Evolutionary conservation across 2,797 vertebrate species (phyloP).

Genomic region (Acanthornis magna): DNA sequence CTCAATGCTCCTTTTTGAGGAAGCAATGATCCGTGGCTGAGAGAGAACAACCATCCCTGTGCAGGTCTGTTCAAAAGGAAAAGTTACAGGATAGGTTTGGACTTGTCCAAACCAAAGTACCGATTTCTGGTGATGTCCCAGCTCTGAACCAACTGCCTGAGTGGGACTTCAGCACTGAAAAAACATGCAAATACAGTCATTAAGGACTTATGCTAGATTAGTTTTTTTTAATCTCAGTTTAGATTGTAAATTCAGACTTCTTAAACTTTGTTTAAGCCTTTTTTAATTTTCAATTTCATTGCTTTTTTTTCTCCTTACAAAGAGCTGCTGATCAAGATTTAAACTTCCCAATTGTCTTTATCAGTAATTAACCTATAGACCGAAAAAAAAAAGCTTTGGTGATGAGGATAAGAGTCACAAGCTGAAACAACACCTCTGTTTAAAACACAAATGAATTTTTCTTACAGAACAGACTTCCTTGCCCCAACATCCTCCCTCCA

Average conservation of each 20-base stretch:
- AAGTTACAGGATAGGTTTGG: slow-evolving; percentile 44
- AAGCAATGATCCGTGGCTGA: slow-evolving; percentile 78
- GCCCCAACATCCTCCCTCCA: neutral
- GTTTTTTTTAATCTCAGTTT: neutral
- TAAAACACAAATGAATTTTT: neutral
- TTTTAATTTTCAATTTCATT: neutral
- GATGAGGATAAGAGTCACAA: slow-evolving; percentile 32
- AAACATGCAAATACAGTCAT: slow-evolving; percentile 53
- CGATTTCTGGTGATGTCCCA: slow-evolving; percentile 27
- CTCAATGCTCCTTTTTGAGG: slow-evolving; percentile 71
- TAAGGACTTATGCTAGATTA: neutral
- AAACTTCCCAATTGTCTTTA: neutral
- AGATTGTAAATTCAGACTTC: neutral
- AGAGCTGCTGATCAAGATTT: neutral
- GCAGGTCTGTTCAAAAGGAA: slow-evolving; percentile 41
- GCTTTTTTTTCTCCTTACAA: neutral
- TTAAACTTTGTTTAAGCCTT: slow-evolving; percentile 17
- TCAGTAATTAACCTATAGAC: neutral
- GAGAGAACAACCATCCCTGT: slow-evolving; percentile 76
- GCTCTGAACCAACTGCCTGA: slow-evolving; percentile 39
- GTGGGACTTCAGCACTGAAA: slow-evolving; percentile 52
- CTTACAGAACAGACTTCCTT: neutral
- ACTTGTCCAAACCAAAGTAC: slow-evolving; percentile 52
- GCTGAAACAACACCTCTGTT: slow-evolving; percentile 42
- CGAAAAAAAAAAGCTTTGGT: neutral